These are phyloP conservation scores for Anser cygnoides DNA, from an alignment of 2,113 vertebrate species.

Conservation along the genomic window DNA sequence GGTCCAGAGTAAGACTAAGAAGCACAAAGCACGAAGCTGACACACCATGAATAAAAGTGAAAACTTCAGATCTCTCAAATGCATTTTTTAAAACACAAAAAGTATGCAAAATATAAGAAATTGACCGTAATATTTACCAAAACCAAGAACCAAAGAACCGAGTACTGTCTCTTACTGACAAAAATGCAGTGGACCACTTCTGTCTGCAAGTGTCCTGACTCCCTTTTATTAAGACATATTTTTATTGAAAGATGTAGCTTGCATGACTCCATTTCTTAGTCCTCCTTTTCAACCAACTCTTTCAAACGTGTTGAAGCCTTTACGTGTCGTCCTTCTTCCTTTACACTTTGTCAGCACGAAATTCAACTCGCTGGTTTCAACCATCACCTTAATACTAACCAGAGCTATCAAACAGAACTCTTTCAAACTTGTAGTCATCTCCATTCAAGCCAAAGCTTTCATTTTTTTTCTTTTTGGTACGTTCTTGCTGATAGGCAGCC, in stretches of 20 bases:
- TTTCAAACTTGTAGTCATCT: neutral
- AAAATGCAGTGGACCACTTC: neutral
- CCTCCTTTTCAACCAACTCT: neutral
- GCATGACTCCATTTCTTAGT: neutral
- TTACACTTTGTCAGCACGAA: neutral
- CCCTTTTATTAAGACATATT: neutral
- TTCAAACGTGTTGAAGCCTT: neutral
- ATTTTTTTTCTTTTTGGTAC: neutral
- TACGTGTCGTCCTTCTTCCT: neutral
- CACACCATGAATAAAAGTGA: neutral
- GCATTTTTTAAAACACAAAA: neutral
- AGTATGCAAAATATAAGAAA: neutral
- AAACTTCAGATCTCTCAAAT: neutral
- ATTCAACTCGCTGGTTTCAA: neutral
- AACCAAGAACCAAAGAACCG: neutral
- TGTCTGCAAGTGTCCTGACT: neutral
- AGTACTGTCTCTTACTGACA: neutral
- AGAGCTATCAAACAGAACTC: neutral
- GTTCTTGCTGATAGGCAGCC: neutral
- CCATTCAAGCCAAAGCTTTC: neutral
- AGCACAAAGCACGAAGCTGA: neutral
- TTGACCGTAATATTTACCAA: neutral
- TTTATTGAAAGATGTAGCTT: neutral
- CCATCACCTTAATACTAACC: neutral
- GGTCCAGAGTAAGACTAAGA: neutral